Percentiles rank a stretch among this genome's conserved stretches.
Conservation (phyloP, 2,113 vertebrate genomes). For the Salminus brasiliensis region DNA sequence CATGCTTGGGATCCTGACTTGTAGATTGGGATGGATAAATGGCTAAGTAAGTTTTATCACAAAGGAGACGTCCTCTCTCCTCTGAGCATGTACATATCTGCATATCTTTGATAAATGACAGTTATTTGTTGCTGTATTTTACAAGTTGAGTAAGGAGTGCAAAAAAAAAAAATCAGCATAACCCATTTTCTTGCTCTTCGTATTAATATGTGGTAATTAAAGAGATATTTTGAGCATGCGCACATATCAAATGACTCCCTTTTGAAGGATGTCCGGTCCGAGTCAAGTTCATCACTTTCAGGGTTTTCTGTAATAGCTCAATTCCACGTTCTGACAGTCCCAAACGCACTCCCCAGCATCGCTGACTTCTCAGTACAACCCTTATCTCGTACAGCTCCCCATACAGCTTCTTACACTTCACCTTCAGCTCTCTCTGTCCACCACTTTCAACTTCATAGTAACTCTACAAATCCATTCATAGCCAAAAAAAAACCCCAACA, state of each 20-base stretch:
- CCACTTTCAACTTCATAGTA: not conserved
- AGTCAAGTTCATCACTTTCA: not conserved
- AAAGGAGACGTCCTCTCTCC: not conserved
- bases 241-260: not conserved
- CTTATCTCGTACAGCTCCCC: not conserved
- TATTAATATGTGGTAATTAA: constrained; percentile 17
- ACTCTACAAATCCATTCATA: not conserved
- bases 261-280: not conserved
- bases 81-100: not conserved
- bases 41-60: not conserved
- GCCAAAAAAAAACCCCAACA: not conserved
- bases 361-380: too few relatives aligned
- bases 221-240: constrained; percentile 23
- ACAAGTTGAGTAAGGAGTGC: constrained; percentile 8
- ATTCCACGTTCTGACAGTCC: not conserved
- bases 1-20: not conserved
- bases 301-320: not conserved
- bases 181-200: constrained; percentile 21
- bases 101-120: constrained; percentile 22
- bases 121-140: constrained; percentile 4
- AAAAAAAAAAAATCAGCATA: constrained; percentile 4
- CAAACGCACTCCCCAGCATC: not conserved
- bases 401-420: not conserved
- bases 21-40: not conserved
- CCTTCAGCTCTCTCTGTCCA: not conserved